Evolutionary conservation across 2,113 vertebrate species (phyloP).

Genomic region (Oreocharis arfaki): DNA sequence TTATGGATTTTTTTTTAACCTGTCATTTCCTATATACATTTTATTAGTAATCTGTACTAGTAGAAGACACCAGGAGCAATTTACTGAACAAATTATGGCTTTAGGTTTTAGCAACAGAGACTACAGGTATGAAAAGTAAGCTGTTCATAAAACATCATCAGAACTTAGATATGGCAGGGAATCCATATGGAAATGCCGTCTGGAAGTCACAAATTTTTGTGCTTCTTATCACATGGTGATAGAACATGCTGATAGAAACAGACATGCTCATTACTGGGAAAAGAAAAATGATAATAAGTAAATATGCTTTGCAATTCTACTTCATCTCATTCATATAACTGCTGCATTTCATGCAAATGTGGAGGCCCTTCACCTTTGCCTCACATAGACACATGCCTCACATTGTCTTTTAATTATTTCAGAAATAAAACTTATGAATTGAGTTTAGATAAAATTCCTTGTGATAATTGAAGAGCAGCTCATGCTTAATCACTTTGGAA

Average conservation of each 20-base stretch:
- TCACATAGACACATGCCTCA: not conserved
- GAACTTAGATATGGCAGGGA: not conserved
- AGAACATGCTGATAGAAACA: not conserved
- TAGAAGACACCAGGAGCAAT: not conserved
- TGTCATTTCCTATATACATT: not conserved
- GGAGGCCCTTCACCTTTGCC: not conserved
- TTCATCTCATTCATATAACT: not conserved
- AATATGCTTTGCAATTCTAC: not conserved
- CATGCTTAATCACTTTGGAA: not conserved
- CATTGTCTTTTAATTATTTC: not conserved
- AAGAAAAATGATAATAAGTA: not conserved
- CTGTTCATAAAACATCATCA: not conserved
- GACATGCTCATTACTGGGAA: not conserved
- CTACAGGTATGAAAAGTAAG: not conserved
- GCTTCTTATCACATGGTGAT: not conserved
- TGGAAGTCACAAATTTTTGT: not conserved
- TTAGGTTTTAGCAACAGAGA: not conserved
- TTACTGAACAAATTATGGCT: not conserved
- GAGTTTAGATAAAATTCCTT: not conserved
- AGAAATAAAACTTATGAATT: not conserved
- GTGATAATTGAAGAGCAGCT: not conserved
- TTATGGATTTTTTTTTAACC: not conserved
- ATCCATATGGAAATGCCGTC: not conserved
- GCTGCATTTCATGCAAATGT: not conserved
- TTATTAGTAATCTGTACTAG: not conserved